These are phyloP conservation scores for Macropodus opercularis DNA, from an alignment of 2,797 vertebrate species.

Conservation along the genomic window DNA sequence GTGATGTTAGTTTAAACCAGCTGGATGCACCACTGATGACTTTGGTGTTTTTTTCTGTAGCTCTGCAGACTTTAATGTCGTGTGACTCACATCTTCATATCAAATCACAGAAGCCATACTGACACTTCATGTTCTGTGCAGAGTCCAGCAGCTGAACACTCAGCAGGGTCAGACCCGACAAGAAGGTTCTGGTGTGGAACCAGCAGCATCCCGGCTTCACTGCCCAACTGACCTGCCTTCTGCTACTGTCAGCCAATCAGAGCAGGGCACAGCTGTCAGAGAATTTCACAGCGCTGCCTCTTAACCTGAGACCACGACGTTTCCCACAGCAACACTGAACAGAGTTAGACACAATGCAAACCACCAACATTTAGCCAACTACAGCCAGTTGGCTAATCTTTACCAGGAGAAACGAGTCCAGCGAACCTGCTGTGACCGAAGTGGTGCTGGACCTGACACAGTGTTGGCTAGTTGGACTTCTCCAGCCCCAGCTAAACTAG, in stretches of 20 bases:
- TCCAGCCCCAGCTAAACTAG: not conserved
- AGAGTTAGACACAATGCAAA: not conserved
- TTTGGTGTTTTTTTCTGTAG: no score
- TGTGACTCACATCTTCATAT: fast-evolving
- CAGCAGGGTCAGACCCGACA: not conserved
- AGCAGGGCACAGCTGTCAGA: constrained; percentile 24
- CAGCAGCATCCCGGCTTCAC: constrained; percentile 19
- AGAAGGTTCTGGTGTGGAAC: constrained; percentile 22
- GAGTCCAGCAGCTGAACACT: constrained; percentile 24
- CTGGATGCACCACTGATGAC: no score
- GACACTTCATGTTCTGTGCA: not conserved
- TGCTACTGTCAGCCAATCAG: constrained; percentile 41
- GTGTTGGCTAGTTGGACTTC: constrained; percentile 15
- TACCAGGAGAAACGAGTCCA: constrained; percentile 5
- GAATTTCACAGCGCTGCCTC: constrained; percentile 13
- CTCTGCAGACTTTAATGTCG: no score
- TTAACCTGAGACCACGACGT: not conserved
- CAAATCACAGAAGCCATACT: not conserved
- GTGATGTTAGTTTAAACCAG: no score
- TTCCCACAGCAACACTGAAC: not conserved
- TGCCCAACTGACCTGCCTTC: constrained; percentile 11
- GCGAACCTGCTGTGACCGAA: constrained; percentile 7
- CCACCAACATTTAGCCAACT: not conserved
- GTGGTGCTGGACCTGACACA: constrained; percentile 37
- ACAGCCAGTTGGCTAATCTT: not conserved